Evolutionary conservation across 2,113 vertebrate species (phyloP).

Genomic region (Irena cyanogastra): DNA sequence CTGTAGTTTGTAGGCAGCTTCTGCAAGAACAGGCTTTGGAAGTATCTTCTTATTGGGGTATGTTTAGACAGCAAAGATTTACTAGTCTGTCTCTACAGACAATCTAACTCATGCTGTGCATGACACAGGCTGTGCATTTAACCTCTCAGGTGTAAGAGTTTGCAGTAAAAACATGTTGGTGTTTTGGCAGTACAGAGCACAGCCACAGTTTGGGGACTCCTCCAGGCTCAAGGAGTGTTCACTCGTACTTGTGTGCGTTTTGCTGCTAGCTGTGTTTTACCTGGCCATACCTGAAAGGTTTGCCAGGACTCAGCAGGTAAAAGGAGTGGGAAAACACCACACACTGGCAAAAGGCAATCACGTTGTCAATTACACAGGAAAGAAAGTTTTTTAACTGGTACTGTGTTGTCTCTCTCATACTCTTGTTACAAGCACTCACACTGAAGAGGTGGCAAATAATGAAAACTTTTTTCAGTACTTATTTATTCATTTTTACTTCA

Average conservation of each 20-base stretch:
- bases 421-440: neutral
- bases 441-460: neutral
- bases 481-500: neutral
- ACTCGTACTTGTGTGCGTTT: accelerated
- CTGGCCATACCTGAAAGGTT: neutral
- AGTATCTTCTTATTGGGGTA: neutral
- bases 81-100: neutral
- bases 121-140: neutral
- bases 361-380: neutral
- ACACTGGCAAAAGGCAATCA: neutral
- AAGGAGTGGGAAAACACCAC: neutral
- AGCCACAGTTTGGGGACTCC: neutral
- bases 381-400: neutral
- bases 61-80: neutral
- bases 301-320: neutral
- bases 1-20: neutral
- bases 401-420: neutral
- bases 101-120: neutral
- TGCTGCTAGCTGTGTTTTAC: neutral
- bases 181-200: neutral
- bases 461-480: neutral
- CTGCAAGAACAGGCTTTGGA: neutral
- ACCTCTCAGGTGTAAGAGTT: neutral
- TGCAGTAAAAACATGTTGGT: neutral
- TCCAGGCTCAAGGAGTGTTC: accelerated